A percentile compares a stretch with the other conserved stretches of the same genome.
These are phyloP conservation scores for Dreissena rostriformis DNA, from an alignment of 1,140 invertebrate species.

Conservation along the genomic window DNA sequence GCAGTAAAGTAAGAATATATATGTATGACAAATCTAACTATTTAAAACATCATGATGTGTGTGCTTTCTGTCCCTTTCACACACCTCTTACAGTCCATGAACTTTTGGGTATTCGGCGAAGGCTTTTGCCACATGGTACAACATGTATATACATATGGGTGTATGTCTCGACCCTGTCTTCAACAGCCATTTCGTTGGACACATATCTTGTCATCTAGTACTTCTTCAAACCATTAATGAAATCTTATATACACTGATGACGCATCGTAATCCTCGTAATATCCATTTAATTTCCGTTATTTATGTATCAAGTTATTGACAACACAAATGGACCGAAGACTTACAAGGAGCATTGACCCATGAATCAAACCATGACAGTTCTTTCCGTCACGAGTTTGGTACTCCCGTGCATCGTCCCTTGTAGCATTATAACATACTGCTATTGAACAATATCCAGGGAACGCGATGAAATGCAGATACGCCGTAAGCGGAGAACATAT, in stretches of 20 bases:
- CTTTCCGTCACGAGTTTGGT: constrained; percentile 94
- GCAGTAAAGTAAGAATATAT: constrained; percentile 98
- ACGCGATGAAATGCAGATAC: constrained; percentile 81
- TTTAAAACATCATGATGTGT: constrained; percentile 97
- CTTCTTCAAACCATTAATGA: constrained; percentile 96
- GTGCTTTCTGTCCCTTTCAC: constrained; percentile 91
- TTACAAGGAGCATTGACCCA: constrained; percentile 96
- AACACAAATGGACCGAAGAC: constrained; percentile 76
- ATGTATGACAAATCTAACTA: constrained; percentile 98
- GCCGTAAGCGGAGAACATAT: constrained; percentile 89
- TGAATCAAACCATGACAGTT: constrained; percentile 85
- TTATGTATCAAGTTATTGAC: constrained; percentile 86
- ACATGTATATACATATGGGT: constrained; percentile 87
- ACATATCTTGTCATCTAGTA: constrained; percentile 98
- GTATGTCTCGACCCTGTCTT: constrained; percentile 97
- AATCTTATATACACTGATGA: constrained; percentile 88
- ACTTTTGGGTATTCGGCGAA: constrained; percentile 93
- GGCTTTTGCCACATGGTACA: constrained; percentile 93
- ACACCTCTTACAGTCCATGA: constrained; percentile 92
- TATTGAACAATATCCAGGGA: constrained; percentile 94
- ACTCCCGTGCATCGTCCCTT: constrained; percentile 97
- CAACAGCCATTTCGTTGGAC: constrained; percentile 98
- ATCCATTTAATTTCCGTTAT: constrained; percentile 94
- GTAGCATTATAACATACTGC: constrained; percentile 96
- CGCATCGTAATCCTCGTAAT: constrained; percentile 96